A percentile compares a stretch with the other conserved stretches of the same genome.
Conservation (phyloP, 2,888 invertebrate species). For the Sisyra terminalis region DNA sequence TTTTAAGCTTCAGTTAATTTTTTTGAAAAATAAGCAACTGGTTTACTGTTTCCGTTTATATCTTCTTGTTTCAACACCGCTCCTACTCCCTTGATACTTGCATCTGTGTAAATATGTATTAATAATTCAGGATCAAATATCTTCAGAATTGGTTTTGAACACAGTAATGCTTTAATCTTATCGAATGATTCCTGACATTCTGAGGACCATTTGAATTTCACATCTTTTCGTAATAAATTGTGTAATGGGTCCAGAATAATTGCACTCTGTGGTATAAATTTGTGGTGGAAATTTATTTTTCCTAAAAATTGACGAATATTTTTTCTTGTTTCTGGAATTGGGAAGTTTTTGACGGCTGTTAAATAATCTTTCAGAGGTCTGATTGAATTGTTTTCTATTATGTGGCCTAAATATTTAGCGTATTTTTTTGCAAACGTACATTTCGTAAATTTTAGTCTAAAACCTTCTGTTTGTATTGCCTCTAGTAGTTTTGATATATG, state of each 20-base stretch:
- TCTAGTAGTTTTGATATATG: conserved; percentile 7
- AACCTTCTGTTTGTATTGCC: conserved; percentile 2
- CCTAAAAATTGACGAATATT: conserved; percentile 14
- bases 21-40: conserved; percentile 13
- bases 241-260: conserved; percentile 12
- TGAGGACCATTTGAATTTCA: conserved; percentile 12
- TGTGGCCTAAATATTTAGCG: conserved; percentile 8
- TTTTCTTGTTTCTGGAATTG: conserved; percentile 8
- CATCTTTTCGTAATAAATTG: conserved; percentile 14
- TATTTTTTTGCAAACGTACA: conserved; percentile 6
- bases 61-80: conserved; percentile 14
- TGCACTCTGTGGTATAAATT: conserved; percentile 12
- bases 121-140: conserved; percentile 12
- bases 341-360: conserved; percentile 9
- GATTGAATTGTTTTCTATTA: conserved; percentile 1
- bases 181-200: conserved; percentile 11
- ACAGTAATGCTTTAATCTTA: conserved; percentile 12
- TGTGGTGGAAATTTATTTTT: conserved; percentile 14
- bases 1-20: conserved; percentile 14
- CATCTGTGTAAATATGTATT: conserved; percentile 13
- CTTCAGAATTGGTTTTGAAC: conserved; percentile 12
- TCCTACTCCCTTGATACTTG: conserved; percentile 12
- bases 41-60: conserved; percentile 10
- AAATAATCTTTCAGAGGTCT: conserved; percentile 8
- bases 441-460: conserved; percentile 8